Evolutionary conservation across 2,797 vertebrate genomes (phyloP), one percentile per base, ranked within the genome.

Genomic region (Kryptopterus vitreolus): DNA sequence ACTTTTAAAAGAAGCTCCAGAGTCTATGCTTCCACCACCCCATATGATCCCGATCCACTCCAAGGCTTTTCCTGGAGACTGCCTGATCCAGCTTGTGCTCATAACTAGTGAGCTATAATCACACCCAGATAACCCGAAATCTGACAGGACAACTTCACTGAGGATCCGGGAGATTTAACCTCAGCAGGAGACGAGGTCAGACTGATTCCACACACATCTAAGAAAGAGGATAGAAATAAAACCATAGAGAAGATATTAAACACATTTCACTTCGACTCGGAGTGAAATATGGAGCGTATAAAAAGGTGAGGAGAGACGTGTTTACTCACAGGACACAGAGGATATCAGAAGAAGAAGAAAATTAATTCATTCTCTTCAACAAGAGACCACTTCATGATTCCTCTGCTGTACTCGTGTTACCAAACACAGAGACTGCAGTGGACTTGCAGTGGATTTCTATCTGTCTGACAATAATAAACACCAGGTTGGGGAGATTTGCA

Each of bases 71-170:
- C 83, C 0, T 7, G 55, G 35, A 53, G 59, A 78, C 55, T 78
- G 74, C 72, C 69, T 78, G 66, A 85, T 78, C 82, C 87, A 86
- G 53, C 0, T 48, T 79, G 83, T 85, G n/a, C 16, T 74, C 75
- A 1, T 71, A 63, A n/a, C 24, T 26, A 65, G 58, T 83, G 31
- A 87, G 79, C 0, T 33, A n/a, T n/a, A n/a, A n/a, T n/a, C n/a
- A n/a, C n/a, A n/a, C n/a, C n/a, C n/a, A n/a, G 46, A 72, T 86
- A 87, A 22, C 86, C 86, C 59, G 83, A 83, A 38, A 86, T 78
- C 59, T 82, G 52, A 59, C 86, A 86, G 68, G 85, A 87, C 33
- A 87, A 38, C 61, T 66, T 86, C 50, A 87, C 82, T 10, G 83
- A 78, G 4, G 73, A 43, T 43, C 38, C 3, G 38, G 38, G 38